A percentile compares a stretch with the other conserved stretches of the same genome.
Conservation (phyloP, 2,797 vertebrate genomes). For the Chelonia mydas region DNA sequence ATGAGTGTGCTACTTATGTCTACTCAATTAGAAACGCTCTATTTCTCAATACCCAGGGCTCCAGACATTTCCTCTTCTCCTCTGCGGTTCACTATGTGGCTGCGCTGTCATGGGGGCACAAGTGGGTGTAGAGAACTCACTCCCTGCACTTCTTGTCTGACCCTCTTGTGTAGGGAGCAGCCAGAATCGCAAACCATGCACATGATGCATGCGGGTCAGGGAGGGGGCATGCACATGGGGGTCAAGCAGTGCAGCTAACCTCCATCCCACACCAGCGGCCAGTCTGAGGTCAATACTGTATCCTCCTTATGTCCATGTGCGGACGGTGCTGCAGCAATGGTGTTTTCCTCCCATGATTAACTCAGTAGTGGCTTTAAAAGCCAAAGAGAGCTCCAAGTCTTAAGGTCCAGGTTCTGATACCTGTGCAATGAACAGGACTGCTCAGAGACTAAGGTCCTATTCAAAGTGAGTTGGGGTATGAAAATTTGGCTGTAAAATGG, state of each 20-base stretch:
- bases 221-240: neutral
- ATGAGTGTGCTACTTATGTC: neutral
- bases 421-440: neutral
- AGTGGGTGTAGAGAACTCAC: neutral
- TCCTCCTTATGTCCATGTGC: accelerated
- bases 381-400: neutral
- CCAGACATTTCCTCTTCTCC: neutral
- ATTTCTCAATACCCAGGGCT: neutral
- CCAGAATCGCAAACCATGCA: accelerated
- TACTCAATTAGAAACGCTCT: neutral
- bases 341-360: neutral
- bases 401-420: neutral
- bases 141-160: neutral
- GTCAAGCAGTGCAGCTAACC: neutral
- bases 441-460: neutral
- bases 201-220: accelerated
- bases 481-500: neutral
- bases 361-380: neutral
- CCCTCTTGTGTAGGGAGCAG: accelerated
- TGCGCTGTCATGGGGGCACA: neutral
- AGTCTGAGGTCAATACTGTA: neutral
- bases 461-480: neutral
- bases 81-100: neutral
- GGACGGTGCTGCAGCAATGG: neutral
- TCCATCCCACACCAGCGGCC: accelerated